Base-by-base conservation (phyloP, 1,140 invertebrate genomes). In the Ceratina japonica region DNA sequence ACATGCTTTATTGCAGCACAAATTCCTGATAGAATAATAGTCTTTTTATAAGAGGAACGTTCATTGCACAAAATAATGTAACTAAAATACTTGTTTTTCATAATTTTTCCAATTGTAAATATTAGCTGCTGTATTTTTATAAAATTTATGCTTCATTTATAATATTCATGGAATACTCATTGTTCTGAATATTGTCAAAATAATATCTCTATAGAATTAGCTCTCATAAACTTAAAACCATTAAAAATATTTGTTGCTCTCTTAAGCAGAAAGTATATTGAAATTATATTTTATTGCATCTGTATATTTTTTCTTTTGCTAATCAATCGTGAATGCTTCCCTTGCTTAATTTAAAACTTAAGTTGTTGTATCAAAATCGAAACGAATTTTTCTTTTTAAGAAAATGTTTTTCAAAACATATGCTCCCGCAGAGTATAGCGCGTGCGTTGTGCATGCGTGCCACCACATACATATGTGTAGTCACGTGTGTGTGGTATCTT, bases 401-500 rank as follows among this genome's bases (percentile, higher is more conserved):
- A 56, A 56, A 56, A 56, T 56, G 5, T 7, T 44, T 44, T 78
- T 78, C 20, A 72, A 78, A 78, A 37, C 75, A 78, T 78, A 72
- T 78, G 75, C 56, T 78, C 68, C 68, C 69, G 75, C 75, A 59
- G 44, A 52, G 20, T 72, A 22, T 49, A 15, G 66, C 75, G 75
- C 75, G 66, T 62, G 75, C 56, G n/a, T 63, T 63, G 70, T 69
- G 58, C 61, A 65, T 80, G 54, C 66, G 52, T 77, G 22, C 59
- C 20, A 52, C 37, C 51, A 59, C 20, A 31, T 71, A 72, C n/a
- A 44, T 27, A 63, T 24, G 31, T 68, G 44, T 52, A 68, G 52
- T 59, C 70, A 74, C 77, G 64, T 79, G 77, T 59, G 3, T n/a
- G 54, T 56, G 54, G 16, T 18, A 56, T 56, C 54, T 52, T 79